phyloP scores from a whole-genome alignment of 2,113 vertebrate genomes.

The Callipepla californica region DNA sequence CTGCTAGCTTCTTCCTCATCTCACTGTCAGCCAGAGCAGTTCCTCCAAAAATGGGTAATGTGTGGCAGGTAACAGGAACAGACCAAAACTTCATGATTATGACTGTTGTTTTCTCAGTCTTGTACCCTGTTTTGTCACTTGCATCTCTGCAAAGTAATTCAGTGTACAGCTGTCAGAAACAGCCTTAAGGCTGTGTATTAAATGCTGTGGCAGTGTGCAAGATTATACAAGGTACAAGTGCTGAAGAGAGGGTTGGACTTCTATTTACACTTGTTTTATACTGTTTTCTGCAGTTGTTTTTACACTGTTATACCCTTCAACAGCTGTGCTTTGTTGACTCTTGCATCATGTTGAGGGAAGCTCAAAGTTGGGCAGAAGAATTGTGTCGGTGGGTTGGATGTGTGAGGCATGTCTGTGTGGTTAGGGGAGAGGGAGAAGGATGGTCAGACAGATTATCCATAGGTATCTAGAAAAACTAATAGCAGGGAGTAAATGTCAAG shows the following conservation, averaged over 20 bases:
- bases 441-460: neutral
- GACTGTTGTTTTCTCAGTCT: neutral
- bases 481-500: neutral
- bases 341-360: neutral
- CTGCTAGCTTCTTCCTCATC: rapidly evolving
- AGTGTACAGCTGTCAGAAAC: neutral
- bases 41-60: neutral
- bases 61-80: neutral
- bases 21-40: neutral
- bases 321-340: neutral
- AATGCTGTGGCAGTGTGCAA: rapidly evolving
- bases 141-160: neutral
- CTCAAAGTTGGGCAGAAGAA: neutral
- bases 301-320: neutral
- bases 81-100: neutral
- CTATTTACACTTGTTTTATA: neutral
- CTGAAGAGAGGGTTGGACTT: neutral
- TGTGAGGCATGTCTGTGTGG: rapidly evolving
- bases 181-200: neutral
- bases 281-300: neutral
- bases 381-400: neutral
- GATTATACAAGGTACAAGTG: neutral
- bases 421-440: neutral
- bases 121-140: neutral
- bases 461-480: neutral